These are phyloP conservation scores for Podotricha telesiphe DNA, from an alignment of 2,888 invertebrate genomes.

Conservation along the genomic window DNA sequence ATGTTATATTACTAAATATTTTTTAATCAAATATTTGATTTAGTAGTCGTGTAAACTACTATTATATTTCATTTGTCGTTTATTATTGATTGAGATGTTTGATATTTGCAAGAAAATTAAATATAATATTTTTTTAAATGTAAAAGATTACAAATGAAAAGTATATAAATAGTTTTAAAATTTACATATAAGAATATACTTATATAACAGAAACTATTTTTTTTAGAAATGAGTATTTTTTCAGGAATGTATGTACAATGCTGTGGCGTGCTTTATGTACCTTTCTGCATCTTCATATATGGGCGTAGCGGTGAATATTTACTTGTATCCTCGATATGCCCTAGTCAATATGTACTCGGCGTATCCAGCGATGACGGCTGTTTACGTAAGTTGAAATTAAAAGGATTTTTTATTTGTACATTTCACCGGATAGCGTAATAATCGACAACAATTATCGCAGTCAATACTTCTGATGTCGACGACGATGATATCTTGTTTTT, in stretches of 20 bases:
- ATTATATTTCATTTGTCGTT: neutral
- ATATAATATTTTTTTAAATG: neutral
- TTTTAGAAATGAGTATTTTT: slow-evolving; percentile 44
- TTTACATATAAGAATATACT: neutral
- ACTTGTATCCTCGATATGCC: slow-evolving; percentile 89
- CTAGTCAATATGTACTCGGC: slow-evolving; percentile 89
- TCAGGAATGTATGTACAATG: slow-evolving; percentile 92
- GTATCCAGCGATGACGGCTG: slow-evolving; percentile 94
- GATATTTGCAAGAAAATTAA: neutral
- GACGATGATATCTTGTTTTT: too few relatives aligned
- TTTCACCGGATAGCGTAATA: too few relatives aligned
- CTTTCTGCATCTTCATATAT: slow-evolving; percentile 91
- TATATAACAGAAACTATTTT: neutral
- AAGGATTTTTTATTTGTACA: neutral
- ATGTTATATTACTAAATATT: too few relatives aligned
- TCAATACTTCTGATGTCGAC: too few relatives aligned
- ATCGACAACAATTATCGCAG: too few relatives aligned
- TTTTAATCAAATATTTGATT: too few relatives aligned
- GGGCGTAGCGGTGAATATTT: slow-evolving; percentile 90
- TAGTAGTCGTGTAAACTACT: neutral
- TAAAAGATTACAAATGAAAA: neutral
- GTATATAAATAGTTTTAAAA: neutral
- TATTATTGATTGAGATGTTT: neutral
- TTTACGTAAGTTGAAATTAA: slow-evolving; percentile 87
- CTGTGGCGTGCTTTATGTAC: slow-evolving; percentile 89